Evolutionary conservation across 2,888 invertebrate species (phyloP).

Genomic region (Gortyna flavago): DNA sequence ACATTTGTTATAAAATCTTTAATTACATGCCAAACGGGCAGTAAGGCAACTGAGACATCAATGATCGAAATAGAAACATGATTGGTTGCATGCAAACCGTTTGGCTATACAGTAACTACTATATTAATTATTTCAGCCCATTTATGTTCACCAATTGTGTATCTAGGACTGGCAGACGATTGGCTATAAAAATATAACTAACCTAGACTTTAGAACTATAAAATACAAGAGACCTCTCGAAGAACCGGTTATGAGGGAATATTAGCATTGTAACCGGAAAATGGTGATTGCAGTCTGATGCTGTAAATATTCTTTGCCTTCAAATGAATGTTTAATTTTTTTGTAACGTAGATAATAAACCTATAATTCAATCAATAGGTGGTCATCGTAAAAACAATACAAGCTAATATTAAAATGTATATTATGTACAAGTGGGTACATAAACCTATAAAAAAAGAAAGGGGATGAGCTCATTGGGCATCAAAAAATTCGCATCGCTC

Average conservation of each 20-base stretch:
- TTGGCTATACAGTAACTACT: not conserved
- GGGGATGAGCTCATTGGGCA: not conserved
- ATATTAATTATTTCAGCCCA: not conserved
- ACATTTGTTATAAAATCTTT: not conserved
- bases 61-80: not conserved
- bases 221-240: no score
- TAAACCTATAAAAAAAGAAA: not conserved
- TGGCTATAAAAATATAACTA: not conserved
- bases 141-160: not conserved
- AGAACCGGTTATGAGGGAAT: not conserved
- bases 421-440: not conserved
- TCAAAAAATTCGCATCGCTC: not conserved
- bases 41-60: not conserved
- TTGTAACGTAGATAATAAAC: not conserved
- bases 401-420: not conserved
- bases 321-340: not conserved
- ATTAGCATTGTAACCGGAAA: not conserved
- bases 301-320: not conserved
- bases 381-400: not conserved
- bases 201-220: no score
- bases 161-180: not conserved
- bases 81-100: slow-evolving; percentile 2
- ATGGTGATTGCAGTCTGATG: not conserved
- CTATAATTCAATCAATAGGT: not conserved
- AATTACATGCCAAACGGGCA: no score